Evolutionary conservation across 2,888 invertebrate species (phyloP).

Genomic region (Rhorus exstirpatorius): DNA sequence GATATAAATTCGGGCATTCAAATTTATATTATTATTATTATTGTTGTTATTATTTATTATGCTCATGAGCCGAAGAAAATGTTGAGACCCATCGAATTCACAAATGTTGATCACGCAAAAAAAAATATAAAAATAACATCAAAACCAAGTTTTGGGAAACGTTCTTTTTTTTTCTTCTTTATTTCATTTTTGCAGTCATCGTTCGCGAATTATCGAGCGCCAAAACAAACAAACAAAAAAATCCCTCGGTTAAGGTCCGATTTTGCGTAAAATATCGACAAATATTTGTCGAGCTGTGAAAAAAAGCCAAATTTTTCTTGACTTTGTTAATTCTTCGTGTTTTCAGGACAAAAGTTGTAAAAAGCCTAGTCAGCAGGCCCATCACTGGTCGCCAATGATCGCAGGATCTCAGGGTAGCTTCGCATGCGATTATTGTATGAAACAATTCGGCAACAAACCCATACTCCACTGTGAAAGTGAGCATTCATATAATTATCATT

Average conservation of each 20-base stretch:
- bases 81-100: too few species aligned
- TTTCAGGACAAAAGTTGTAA: conserved; percentile 92
- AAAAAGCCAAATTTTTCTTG: neutral
- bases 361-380: conserved; percentile 86
- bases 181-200: too few species aligned
- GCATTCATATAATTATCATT: conserved; percentile 79
- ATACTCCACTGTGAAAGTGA: conserved; percentile 95
- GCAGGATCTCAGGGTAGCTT: conserved; percentile 89
- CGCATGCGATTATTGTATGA: conserved; percentile 92
- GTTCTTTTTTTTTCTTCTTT: neutral
- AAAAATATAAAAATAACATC: too few species aligned
- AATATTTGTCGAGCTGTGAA: conserved; percentile 69
- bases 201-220: too few species aligned
- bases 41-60: neutral
- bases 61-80: too few species aligned
- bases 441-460: conserved; percentile 92
- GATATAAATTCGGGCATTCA: too few species aligned
- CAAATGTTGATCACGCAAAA: too few species aligned
- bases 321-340: conserved; percentile 43
- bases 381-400: conserved; percentile 90
- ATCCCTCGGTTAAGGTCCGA: too few species aligned
- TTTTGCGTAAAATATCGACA: conserved; percentile 32
- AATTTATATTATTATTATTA: too few species aligned
- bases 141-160: neutral
- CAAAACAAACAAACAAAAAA: too few species aligned